Base-by-base conservation (phyloP, 2,113 vertebrate species). In the Pterocles orientalis region DNA sequence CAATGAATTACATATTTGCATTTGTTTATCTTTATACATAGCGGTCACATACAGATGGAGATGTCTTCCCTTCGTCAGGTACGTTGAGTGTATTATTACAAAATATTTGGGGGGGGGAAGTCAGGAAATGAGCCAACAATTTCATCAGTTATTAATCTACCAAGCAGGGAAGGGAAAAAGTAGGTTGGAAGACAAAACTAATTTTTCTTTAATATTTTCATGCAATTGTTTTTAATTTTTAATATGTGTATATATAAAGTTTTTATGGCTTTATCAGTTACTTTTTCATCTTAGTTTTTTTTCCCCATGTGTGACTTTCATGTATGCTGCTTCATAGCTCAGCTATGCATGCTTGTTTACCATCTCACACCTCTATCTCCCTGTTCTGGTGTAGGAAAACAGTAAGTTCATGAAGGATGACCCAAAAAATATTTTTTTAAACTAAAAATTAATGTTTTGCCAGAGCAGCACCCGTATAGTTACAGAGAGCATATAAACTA, bases 11-110 rank as follows among this genome's bases (percentile, higher is more conserved):
- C 33, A 41, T 86, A 48, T 79, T 92, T 91, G 73, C 28, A 47
- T 64, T 87, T 95, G 33, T 93, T 86, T 80, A 72, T 58, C 76
- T 88, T 39, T 96, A 69, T 68, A 80, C 51, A 6, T 95, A 99
- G 99, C 80, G 97, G 98, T 60, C 98, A 99, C 92, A 97, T 98
- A 36, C 98, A 98, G 73, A 97, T 98, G 86, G 98, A 98, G 31
- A 96, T 97, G 29, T 95, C 97, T 90, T 95, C 95, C 2, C 96
- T 97, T 85, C 97, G 95, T 62, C 98, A 99, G 99, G 99, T 99
- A 98, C 0, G 95, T 83, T 90, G 24, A 82, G 6, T 48, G 6
- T 45, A 24, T 87, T 80, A 26, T 53, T 78, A 23, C 11, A 78
- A 64, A 84, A 41, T 83, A 18, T 24, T 29, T 10, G 9, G 10